Conservation (phyloP, 2,113 vertebrate species). For the Passer montanus region DNA sequence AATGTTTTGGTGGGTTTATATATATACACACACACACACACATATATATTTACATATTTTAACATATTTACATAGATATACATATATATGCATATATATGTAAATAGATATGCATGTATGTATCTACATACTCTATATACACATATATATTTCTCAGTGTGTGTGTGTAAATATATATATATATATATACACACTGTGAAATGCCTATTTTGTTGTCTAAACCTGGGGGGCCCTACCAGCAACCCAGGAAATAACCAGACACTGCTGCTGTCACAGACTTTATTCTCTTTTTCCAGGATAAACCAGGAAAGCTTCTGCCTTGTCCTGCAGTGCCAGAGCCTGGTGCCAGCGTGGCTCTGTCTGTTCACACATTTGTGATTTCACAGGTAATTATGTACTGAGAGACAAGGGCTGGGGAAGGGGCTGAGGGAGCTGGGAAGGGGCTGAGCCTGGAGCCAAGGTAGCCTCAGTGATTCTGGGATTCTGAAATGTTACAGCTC, state of each 20-base stretch:
- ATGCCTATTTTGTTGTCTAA: background rate
- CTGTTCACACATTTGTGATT: background rate
- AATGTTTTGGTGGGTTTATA: background rate
- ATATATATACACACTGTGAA: background rate
- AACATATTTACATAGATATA: too few relatives aligned
- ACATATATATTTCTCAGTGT: too few relatives aligned
- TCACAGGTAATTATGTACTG: background rate
- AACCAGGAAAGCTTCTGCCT: background rate
- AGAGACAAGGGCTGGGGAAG: background rate
- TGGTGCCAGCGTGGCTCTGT: background rate
- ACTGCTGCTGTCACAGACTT: fast-evolving
- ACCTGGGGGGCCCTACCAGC: background rate
- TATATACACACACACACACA: too few relatives aligned
- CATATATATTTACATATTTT: background rate
- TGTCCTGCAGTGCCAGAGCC: background rate
- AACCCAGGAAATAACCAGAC: background rate
- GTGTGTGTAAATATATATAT: background rate
- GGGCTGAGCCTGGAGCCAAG: background rate
- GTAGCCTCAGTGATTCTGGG: background rate
- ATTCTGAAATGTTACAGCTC: background rate
- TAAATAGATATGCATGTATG: background rate
- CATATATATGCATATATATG: too few relatives aligned
- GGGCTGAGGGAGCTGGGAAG: background rate
- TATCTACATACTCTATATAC: too few relatives aligned
- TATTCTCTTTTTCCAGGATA: background rate